These are phyloP conservation scores for Nysson spinosus DNA, from an alignment of 2,888 invertebrate species.

Conservation along the genomic window DNA sequence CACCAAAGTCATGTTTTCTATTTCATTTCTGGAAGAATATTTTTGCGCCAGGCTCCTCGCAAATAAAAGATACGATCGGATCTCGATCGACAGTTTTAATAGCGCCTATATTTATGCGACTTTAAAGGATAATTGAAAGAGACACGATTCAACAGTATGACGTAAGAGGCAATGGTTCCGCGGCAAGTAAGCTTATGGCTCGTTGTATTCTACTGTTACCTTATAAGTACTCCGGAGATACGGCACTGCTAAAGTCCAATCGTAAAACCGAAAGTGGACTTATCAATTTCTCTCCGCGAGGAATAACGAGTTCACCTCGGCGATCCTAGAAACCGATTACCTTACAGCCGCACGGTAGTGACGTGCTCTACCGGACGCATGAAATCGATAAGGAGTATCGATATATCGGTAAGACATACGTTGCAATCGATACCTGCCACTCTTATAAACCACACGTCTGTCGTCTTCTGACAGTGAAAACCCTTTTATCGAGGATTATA, in stretches of 20 bases:
- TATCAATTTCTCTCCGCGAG: slow-evolving; percentile 22
- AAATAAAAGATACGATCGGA: too few species aligned
- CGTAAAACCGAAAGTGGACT: slow-evolving; percentile 51
- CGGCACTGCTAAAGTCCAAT: neutral
- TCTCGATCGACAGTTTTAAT: neutral
- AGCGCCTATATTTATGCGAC: slow-evolving; percentile 19
- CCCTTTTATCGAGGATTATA: slow-evolving; percentile 31
- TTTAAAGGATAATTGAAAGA: slow-evolving; percentile 36
- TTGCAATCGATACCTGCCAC: slow-evolving; percentile 41
- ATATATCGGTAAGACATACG: slow-evolving; percentile 48
- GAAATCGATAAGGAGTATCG: slow-evolving; percentile 49
- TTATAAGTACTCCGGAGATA: slow-evolving; percentile 23
- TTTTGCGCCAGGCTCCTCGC: too few species aligned
- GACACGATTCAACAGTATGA: slow-evolving; percentile 16
- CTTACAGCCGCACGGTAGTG: slow-evolving; percentile 19
- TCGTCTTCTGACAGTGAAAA: slow-evolving; percentile 37
- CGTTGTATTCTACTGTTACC: slow-evolving; percentile 8
- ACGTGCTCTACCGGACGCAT: slow-evolving; percentile 38
- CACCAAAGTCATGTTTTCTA: too few species aligned
- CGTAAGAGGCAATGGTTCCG: slow-evolving; percentile 13
- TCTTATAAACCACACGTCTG: slow-evolving; percentile 32
- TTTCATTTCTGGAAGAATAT: too few species aligned
- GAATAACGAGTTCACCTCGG: slow-evolving; percentile 15
- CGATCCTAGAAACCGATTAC: slow-evolving; percentile 16
- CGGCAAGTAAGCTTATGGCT: slow-evolving; percentile 11